Evolutionary conservation across 2,888 invertebrate genomes (phyloP).

Genomic region (Apocheima hispidaria): DNA sequence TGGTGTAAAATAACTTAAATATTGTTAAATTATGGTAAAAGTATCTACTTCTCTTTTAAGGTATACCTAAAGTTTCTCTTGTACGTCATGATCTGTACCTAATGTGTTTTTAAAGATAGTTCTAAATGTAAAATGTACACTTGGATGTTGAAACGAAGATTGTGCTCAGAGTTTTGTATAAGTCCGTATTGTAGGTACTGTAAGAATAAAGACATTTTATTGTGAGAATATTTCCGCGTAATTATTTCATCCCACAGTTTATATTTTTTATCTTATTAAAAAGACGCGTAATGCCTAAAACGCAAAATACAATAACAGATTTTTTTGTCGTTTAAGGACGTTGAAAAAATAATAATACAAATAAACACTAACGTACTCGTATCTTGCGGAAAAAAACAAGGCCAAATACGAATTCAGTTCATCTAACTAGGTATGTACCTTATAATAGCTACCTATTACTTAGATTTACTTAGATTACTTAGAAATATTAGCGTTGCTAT

Average conservation of each 20-base stretch:
- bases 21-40: neutral
- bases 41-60: constrained; percentile 6
- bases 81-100: constrained; percentile 47
- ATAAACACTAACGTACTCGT: too few species aligned
- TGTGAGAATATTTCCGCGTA: neutral
- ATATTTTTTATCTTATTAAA: neutral
- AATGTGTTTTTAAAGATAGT: neutral
- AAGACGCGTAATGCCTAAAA: too few species aligned
- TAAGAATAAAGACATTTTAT: constrained; percentile 33
- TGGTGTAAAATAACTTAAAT: constrained; percentile 3
- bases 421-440: too few species aligned
- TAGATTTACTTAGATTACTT: too few species aligned
- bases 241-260: neutral
- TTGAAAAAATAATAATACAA: too few species aligned
- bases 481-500: too few species aligned
- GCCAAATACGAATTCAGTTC: too few species aligned
- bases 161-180: constrained; percentile 45
- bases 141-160: constrained; percentile 1
- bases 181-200: constrained; percentile 50
- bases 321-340: too few species aligned
- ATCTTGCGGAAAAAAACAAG: too few species aligned
- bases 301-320: too few species aligned
- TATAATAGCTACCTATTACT: too few species aligned
- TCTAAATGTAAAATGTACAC: constrained; percentile 2
- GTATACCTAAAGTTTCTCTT: constrained; percentile 56